Evolutionary conservation across 1,140 invertebrate genomes (phyloP), one percentile per base, ranked within the genome.

Genomic region (Wasmannia auropunctata): DNA sequence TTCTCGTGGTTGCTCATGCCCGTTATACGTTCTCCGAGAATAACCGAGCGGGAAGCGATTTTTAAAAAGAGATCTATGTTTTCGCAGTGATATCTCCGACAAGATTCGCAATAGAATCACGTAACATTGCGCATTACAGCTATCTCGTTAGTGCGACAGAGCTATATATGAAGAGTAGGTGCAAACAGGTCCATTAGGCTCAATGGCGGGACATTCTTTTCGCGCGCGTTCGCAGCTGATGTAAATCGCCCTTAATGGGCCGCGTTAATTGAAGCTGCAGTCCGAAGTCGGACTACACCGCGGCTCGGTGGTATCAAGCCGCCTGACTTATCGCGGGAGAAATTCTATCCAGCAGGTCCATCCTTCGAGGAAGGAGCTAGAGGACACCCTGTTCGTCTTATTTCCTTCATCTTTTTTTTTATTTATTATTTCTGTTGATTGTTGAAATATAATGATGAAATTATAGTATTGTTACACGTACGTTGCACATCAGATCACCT

Each of bases 211-310:
- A 90, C 87, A 91, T 91, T 91, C 89, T 91, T 91, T 90, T 90
- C 87, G 84, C 84, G 86, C 86, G 86, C 86, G 75, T 67, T 22
- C 34, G 74, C 84, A 51, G 69, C 88, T 77, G 87, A 91, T 91
- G 90, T 90, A 91, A 91, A 91, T 91, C 90, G 90, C 83, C 58
- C 80, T 88, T 90, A 91, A 91, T 91, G 90, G 90, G 63, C 76
- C 87, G 79, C 89, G 87, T 91, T 91, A 91, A 91, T 90, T 90
- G 89, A 90, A 88, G 87, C 72, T 56, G 88, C 79, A 69, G 75
- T 83, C 70, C 56, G 75, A n/a, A n/a, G n/a, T n/a, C n/a, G n/a
- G n/a, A n/a, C n/a, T n/a, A n/a, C 75, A 37, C 54, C 60, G 83
- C 70, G 49, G 74, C 89, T 86, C 79, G 11, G 25, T 28, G 46